Base-by-base conservation (phyloP, 2,113 vertebrate species). In the Poecile atricapillus region DNA sequence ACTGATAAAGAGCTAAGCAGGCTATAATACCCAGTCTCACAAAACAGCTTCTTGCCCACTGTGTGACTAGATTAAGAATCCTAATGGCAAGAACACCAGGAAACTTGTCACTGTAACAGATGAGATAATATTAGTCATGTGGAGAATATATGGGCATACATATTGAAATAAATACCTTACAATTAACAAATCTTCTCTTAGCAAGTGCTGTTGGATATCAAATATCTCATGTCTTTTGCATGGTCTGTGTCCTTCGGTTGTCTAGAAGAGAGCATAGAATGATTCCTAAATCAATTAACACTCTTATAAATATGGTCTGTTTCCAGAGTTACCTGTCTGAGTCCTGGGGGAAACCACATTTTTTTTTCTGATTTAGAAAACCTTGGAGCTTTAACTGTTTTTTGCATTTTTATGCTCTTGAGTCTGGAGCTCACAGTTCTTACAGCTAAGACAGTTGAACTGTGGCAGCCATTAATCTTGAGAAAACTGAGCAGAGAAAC, bases 381-480 rank as follows among this genome's bases (percentile, higher is more conserved):
- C 33, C 11, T 23, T 46, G 16, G 28, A 73, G 13, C 53, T 91
- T 78, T 83, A 89, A 70, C 68, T 25, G 15, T 53, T 75, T 23
- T 49, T 49, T 80, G 50, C 13, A 8, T 22, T 47, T 69, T 53
- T 10, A 3, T 55, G 18, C 33, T 28, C 17, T 2, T 2, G 31
- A 68, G 18, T 18, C 30, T 30, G 17, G 53, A 33, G 19, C 55
- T 70, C 25, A 10, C 24, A 17, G 27, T 28, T 86, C 43, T 35
- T 6, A 14, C 9, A 27, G 28, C 37, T 21, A 18, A 24, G 30
- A 27, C n/a, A 43, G 49, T 17, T 35, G 18, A 60, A 33, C 2
- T 15, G 21, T 0, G 3, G 27, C 30, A 58, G n/a, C 6, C 18
- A 4, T n/a, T 55, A 0, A 0, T 15, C 15, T 53, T 60, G 10